A percentile compares a stretch with the other conserved stretches of the same genome.
phyloP scores from a whole-genome alignment of 2,113 vertebrate species.

The Notechis scutatus region DNA sequence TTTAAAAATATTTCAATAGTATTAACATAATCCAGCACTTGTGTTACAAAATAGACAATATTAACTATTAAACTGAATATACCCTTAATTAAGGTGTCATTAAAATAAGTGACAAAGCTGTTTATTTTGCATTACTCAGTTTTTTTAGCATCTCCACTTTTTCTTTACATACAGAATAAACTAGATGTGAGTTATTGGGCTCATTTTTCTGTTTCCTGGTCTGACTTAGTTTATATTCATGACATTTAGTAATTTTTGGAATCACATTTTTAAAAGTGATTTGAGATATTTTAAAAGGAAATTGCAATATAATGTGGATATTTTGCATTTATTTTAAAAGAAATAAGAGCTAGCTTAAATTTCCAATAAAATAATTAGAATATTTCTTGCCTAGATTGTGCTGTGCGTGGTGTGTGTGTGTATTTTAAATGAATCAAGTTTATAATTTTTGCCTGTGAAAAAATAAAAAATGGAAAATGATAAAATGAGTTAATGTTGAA shows the following conservation, averaged over 20 bases:
- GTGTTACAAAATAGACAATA: not conserved
- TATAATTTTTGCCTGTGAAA: slow-evolving; percentile 25
- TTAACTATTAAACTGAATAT: not conserved
- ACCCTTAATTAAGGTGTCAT: not conserved
- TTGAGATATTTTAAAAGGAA: not conserved
- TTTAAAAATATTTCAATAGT: not conserved
- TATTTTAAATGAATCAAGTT: not conserved
- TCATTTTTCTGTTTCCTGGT: not conserved
- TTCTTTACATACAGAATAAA: not conserved
- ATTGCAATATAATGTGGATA: not conserved
- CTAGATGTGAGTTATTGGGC: not conserved
- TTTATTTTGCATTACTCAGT: not conserved
- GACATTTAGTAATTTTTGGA: not conserved
- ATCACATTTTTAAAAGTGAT: not conserved
- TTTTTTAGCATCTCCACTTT: not conserved
- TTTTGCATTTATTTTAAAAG: not conserved
- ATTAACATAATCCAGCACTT: not conserved
- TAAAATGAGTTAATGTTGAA: slow-evolving; percentile 35
- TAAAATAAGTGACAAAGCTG: not conserved
- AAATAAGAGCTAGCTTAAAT: not conserved
- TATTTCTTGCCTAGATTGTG: not conserved
- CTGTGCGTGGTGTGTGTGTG: too few relatives aligned
- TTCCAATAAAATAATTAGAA: not conserved
- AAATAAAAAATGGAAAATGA: slow-evolving; percentile 52
- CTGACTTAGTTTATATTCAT: not conserved